Conservation (phyloP, 1,140 invertebrate genomes). For the Drosophila azteca region DNA sequence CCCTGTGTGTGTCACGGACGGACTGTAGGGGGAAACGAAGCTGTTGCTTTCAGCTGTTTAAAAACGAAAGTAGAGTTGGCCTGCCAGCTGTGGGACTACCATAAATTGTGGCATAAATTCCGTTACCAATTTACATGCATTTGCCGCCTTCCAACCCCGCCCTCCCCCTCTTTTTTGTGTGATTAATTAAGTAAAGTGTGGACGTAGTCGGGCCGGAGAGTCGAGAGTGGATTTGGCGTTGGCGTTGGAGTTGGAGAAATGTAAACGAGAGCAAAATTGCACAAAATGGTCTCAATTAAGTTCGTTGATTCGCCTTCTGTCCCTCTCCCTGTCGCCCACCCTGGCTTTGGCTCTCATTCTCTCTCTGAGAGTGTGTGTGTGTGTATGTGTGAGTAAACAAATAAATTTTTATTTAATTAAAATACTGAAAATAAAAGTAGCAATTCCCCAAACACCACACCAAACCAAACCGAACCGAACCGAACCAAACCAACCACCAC, state of each 20-base stretch:
- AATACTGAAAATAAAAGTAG: constrained; percentile 48
- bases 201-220: neutral
- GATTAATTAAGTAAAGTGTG: constrained; percentile 33
- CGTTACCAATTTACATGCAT: no score
- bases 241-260: constrained; percentile 4
- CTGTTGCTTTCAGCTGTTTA: no score
- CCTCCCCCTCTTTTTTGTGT: constrained; percentile 1
- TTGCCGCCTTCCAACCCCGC: neutral
- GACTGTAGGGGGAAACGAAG: no score
- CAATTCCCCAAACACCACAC: neutral
- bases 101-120: no score
- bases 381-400: constrained; percentile 21
- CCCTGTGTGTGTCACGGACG: neutral
- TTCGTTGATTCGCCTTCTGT: constrained; percentile 14
- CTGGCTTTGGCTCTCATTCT: neutral
- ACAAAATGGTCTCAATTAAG: constrained; percentile 50
- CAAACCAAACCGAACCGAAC: no score
- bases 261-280: constrained; percentile 23
- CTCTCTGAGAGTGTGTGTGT: neutral
- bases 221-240: no score
- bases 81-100: no score
- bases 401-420: constrained; percentile 55
- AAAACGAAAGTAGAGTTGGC: no score
- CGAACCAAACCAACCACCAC: no score
- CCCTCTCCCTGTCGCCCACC: no score